These are phyloP conservation scores for Deilephila porcellus DNA, from an alignment of 2,888 invertebrate species.

Conservation along the genomic window DNA sequence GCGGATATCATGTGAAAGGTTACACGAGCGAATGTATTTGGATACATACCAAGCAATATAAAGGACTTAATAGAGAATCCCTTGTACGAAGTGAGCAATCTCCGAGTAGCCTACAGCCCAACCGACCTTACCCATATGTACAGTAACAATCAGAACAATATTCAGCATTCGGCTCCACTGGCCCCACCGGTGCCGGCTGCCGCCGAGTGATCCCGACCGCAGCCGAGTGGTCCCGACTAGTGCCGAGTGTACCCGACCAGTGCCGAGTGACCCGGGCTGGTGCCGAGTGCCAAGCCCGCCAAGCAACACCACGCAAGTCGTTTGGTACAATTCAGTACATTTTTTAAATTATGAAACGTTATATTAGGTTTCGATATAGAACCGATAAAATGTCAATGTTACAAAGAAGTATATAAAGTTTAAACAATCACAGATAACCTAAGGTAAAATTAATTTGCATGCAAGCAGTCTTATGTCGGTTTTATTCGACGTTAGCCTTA, in stretches of 20 bases:
- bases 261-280: neutral
- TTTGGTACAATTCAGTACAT: conserved; percentile 4
- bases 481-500: conserved; percentile 45
- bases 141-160: conserved; percentile 70
- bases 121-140: conserved; percentile 78
- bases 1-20: conserved; percentile 69
- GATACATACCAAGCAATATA: conserved; percentile 77
- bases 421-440: conserved; percentile 42
- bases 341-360: conserved; percentile 16
- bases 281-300: neutral
- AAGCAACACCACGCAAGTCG: neutral
- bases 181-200: neutral
- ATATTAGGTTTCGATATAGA: conserved; percentile 17
- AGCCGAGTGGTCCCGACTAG: neutral
- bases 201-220: neutral
- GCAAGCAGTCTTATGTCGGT: conserved; percentile 69
- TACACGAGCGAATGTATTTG: conserved; percentile 65
- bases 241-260: neutral
- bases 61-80: conserved; percentile 81
- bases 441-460: conserved; percentile 54
- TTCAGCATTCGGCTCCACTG: conserved; percentile 33
- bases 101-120: conserved; percentile 76
- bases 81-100: conserved; percentile 83
- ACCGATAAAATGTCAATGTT: conserved; percentile 20
- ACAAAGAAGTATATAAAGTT: conserved; percentile 26